These are phyloP conservation scores for Rhyacophila evoluta DNA, from an alignment of 2,888 invertebrate genomes.

Conservation along the genomic window DNA sequence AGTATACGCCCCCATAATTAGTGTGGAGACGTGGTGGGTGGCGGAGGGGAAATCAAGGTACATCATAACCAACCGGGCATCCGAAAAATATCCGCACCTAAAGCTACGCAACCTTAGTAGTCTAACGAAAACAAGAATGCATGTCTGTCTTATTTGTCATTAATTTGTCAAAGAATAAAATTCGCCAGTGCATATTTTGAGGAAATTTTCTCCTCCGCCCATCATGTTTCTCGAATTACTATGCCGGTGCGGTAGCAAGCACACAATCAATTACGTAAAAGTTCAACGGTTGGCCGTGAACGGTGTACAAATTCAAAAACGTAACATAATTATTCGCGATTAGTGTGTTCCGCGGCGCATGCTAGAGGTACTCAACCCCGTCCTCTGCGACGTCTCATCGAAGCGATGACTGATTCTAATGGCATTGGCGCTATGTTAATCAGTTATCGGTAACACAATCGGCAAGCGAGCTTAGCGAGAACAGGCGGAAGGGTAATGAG, in stretches of 20 bases:
- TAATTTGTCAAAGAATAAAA: too few species aligned
- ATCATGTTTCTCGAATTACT: too few species aligned
- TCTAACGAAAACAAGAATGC: too few species aligned
- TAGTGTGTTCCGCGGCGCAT: constrained; percentile 34
- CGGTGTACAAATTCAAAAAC: constrained; percentile 16
- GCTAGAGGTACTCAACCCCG: neutral
- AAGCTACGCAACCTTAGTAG: too few species aligned
- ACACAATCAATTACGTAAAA: neutral
- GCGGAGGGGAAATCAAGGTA: too few species aligned
- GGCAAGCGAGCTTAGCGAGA: neutral
- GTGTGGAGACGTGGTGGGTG: too few species aligned
- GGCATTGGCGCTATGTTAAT: constrained; percentile 30
- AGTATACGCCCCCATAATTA: too few species aligned
- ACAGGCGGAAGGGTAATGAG: neutral
- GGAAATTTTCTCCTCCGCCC: too few species aligned
- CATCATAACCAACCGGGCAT: too few species aligned
- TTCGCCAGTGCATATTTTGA: too few species aligned
- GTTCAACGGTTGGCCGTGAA: constrained; percentile 48
- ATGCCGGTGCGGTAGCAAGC: neutral
- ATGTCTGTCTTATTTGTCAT: too few species aligned
- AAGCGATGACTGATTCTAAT: neutral
- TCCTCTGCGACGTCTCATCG: constrained; percentile 13
- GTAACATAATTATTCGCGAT: neutral
- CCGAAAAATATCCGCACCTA: too few species aligned
- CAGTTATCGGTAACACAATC: neutral